These are phyloP conservation scores for Sitta carolinensis DNA, from an alignment of 2,797 vertebrate genomes.

Conservation along the genomic window DNA sequence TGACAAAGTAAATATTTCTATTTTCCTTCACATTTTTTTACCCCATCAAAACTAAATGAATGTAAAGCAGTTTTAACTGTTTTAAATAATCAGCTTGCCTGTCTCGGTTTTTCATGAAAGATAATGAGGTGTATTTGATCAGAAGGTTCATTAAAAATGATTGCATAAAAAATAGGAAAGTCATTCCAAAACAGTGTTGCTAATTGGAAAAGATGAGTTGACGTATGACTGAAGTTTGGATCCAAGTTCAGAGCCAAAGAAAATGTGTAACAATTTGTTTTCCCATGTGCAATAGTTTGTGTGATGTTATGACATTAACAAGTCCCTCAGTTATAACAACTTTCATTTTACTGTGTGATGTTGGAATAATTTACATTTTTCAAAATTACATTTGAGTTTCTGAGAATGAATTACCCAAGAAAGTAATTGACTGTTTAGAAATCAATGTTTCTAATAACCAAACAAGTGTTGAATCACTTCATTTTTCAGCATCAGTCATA, in stretches of 20 bases:
- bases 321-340: conserved; percentile 52
- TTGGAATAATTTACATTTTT: conserved; percentile 50
- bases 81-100: conserved; percentile 17
- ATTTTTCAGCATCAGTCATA: conserved; percentile 4
- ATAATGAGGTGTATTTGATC: conserved; percentile 40
- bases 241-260: conserved; percentile 41
- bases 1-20: not conserved
- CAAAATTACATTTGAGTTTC: conserved; percentile 30
- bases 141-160: conserved; percentile 45
- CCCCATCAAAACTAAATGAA: conserved; percentile 19
- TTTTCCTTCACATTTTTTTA: not conserved
- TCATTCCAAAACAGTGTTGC: conserved; percentile 23
- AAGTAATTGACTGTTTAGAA: conserved; percentile 58
- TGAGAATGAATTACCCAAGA: conserved; percentile 14
- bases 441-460: conserved; percentile 47
- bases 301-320: conserved; percentile 57
- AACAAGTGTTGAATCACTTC: conserved; percentile 37
- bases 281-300: conserved; percentile 37
- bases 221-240: conserved; percentile 33
- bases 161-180: not conserved
- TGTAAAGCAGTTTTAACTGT: conserved; percentile 27
- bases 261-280: conserved; percentile 54
- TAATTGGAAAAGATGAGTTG: conserved; percentile 55
- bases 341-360: conserved; percentile 37
- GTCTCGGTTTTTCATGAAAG: conserved; percentile 14